Conservation (phyloP, 2,797 vertebrate species). For the Neoniphon sammara region DNA sequence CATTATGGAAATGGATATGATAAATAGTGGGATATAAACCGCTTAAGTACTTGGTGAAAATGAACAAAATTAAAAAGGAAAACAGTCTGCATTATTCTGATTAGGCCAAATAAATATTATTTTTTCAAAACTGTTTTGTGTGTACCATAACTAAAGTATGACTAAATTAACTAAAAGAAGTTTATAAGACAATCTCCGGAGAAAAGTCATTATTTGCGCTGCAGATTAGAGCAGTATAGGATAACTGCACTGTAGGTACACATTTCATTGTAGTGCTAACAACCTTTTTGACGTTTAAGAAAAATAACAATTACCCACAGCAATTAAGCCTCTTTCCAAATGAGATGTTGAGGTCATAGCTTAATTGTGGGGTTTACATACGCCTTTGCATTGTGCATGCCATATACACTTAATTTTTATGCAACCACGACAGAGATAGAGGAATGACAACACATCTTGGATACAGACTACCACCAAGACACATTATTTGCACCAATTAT, state of each 20-base stretch:
- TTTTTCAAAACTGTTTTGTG: conserved; percentile 27
- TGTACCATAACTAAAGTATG: conserved; percentile 16
- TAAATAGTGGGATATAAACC: neutral
- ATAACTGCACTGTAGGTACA: conserved; percentile 48
- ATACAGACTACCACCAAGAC: neutral
- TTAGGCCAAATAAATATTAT: conserved; percentile 5
- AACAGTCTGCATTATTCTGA: conserved; percentile 13
- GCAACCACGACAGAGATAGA: conserved; percentile 42
- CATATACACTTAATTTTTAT: conserved; percentile 12
- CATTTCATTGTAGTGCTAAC: conserved; percentile 29
- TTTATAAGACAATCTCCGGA: conserved; percentile 35
- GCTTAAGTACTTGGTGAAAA: conserved; percentile 6
- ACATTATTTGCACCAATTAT: neutral
- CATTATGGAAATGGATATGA: conserved; percentile 21
- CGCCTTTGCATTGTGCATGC: conserved; percentile 33
- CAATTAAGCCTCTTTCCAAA: conserved; percentile 59
- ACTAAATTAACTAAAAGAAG: conserved; percentile 36
- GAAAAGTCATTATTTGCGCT: conserved; percentile 50
- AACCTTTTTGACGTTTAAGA: conserved; percentile 41
- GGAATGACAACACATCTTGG: neutral
- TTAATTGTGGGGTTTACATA: conserved; percentile 25
- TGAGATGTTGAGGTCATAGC: conserved; percentile 38
- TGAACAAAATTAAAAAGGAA: conserved; percentile 1
- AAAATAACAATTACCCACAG: conserved; percentile 49
- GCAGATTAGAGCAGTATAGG: conserved; percentile 45